Percentiles rank a stretch among this genome's conserved stretches.
Conservation (phyloP, 2,888 invertebrate species). For the Panzeria rudis region DNA sequence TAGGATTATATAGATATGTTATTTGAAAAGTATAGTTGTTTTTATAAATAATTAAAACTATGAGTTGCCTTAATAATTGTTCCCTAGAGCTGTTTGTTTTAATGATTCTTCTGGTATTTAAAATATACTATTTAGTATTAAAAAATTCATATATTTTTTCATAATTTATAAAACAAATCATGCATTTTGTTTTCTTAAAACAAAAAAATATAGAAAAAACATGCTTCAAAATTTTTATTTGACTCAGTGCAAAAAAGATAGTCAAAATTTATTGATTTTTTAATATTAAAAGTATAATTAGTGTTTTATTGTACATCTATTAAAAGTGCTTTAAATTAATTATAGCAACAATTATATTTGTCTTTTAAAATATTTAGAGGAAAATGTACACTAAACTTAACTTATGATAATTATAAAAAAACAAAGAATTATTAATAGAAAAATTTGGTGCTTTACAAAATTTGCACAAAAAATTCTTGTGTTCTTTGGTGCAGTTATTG, state of each 20-base stretch:
- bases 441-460: slow-evolving; percentile 68
- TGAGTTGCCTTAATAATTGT: neutral
- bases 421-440: slow-evolving; percentile 22
- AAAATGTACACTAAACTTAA: slow-evolving; percentile 60
- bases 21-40: too few relatives aligned
- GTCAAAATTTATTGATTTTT: neutral
- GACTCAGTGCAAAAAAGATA: slow-evolving; percentile 13
- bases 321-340: slow-evolving; percentile 48
- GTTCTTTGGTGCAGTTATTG: slow-evolving; percentile 52
- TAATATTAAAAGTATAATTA: neutral
- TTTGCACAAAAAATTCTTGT: slow-evolving; percentile 58
- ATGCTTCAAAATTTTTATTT: slow-evolving; percentile 34
- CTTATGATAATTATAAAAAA: slow-evolving; percentile 12
- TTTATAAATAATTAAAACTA: too few relatives aligned
- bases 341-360: slow-evolving; percentile 41
- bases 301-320: slow-evolving; percentile 44
- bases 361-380: slow-evolving; percentile 39
- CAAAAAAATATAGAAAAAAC: slow-evolving; percentile 16
- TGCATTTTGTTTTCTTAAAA: slow-evolving; percentile 50
- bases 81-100: neutral
- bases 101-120: slow-evolving; percentile 36
- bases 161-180: slow-evolving; percentile 44
- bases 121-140: neutral
- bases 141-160: neutral
- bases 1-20: too few relatives aligned